Evolutionary conservation across 2,888 invertebrate species (phyloP).

Genomic region (Nebria brevicollis): DNA sequence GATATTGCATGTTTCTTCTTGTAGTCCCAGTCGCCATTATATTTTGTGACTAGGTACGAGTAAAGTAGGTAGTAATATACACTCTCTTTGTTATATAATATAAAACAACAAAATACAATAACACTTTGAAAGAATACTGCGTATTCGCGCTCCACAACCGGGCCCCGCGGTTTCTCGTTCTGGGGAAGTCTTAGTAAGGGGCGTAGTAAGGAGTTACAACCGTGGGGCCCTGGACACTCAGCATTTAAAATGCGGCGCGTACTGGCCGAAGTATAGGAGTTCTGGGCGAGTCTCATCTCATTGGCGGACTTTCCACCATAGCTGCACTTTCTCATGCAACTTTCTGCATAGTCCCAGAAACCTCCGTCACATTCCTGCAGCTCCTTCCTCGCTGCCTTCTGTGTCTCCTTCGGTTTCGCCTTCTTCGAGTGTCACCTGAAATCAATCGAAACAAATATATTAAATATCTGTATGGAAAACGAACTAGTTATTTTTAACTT

Average conservation of each 20-base stretch:
- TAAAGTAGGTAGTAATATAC: slow-evolving; percentile 47
- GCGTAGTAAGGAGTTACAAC: slow-evolving; percentile 5
- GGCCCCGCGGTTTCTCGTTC: slow-evolving; percentile 21
- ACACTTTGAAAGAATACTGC: slow-evolving; percentile 44
- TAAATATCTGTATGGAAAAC: background rate
- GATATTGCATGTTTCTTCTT: background rate
- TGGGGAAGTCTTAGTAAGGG: slow-evolving; percentile 5
- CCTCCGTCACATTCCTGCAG: slow-evolving; percentile 92
- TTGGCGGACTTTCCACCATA: slow-evolving; percentile 88
- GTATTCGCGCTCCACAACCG: slow-evolving; percentile 41
- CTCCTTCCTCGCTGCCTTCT: slow-evolving; percentile 67
- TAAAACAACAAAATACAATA: slow-evolving; percentile 48
- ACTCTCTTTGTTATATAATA: slow-evolving; percentile 48
- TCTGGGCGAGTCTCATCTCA: slow-evolving; percentile 51
- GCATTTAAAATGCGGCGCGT: slow-evolving; percentile 18
- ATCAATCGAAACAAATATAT: slow-evolving; percentile 43
- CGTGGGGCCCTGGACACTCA: slow-evolving; percentile 20
- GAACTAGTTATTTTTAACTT: background rate
- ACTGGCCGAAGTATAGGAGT: slow-evolving; percentile 35
- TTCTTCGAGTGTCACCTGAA: slow-evolving; percentile 87
- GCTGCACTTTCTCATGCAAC: slow-evolving; percentile 89
- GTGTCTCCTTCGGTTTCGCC: slow-evolving; percentile 73
- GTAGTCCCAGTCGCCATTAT: background rate
- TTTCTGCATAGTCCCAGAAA: slow-evolving; percentile 90
- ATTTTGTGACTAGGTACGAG: slow-evolving; percentile 45